Percentiles rank a stretch among this genome's conserved stretches.
These are phyloP conservation scores for Gymnoscelis rufifasciata DNA, from an alignment of 2,888 invertebrate species.

Conservation along the genomic window DNA sequence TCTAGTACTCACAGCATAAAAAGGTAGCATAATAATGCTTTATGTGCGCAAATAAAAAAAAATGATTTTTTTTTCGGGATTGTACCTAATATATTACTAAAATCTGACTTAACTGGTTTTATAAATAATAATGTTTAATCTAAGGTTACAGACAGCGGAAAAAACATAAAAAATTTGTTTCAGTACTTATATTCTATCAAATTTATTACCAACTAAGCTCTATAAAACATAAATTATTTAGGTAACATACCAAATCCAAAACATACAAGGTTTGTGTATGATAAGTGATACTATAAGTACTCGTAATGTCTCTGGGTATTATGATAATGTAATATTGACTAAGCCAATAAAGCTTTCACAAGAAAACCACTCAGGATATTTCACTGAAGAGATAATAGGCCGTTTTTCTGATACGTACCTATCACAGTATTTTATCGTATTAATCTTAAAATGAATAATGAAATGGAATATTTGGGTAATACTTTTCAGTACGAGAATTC, in stretches of 20 bases:
- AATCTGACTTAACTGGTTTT: too few relatives aligned
- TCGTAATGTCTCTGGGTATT: constrained; percentile 12
- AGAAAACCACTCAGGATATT: constrained; percentile 17
- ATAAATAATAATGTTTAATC: too few relatives aligned
- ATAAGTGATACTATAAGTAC: constrained; percentile 3
- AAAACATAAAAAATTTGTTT: too few relatives aligned
- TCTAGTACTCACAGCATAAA: too few relatives aligned
- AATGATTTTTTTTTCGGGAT: too few relatives aligned
- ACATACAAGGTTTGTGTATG: background rate
- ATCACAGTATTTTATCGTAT: constrained; percentile 11
- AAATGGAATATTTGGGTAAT: constrained; percentile 8
- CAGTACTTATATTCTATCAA: too few relatives aligned
- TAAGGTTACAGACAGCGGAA: too few relatives aligned
- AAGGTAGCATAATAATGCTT: too few relatives aligned
- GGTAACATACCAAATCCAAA: background rate
- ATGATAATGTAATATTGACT: constrained; percentile 22
- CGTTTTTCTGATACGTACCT: constrained; percentile 10
- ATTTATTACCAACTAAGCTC: too few relatives aligned
- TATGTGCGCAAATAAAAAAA: too few relatives aligned
- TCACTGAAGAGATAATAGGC: constrained; percentile 12
- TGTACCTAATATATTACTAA: too few relatives aligned
- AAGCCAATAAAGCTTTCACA: constrained; percentile 17
- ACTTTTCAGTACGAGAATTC: background rate
- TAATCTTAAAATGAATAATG: constrained; percentile 13
- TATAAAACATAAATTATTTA: too few relatives aligned